Base-by-base conservation (phyloP, 1,140 invertebrate species). In the Asobara japonica region DNA sequence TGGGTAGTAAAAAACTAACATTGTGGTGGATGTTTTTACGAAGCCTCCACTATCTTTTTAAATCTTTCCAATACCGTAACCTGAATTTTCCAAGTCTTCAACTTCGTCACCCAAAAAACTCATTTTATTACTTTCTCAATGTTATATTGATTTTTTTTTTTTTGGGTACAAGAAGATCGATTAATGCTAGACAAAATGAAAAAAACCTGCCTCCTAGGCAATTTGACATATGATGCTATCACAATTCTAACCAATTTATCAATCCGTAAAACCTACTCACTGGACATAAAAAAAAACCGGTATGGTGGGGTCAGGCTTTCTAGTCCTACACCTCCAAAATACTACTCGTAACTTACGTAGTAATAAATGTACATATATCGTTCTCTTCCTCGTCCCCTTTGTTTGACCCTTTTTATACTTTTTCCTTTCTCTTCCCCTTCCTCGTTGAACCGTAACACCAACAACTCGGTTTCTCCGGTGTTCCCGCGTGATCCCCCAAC, bases 351-450 rank as follows among this genome's bases (percentile, higher is more conserved):
- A 45, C 5, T 45, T 16, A 16, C 41, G 41, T 56, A 56, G 51
- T 56, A 56, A 56, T 25, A 56, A 25, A 56, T 20, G 10, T n/a
- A 51, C 65, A 65, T 77, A 71, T 48, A 69, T 56, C 31, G 62
- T 65, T 41, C 61, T 16, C n/a, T 30, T 56, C 20, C 7, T 30
- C 10, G 45, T 60, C 30, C 64, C 22, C 64, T 72, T 65, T 72
- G 70, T 66, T 13, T 20, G 22, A 51, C 36, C 18, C 27, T 38
- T 62, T 64, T 18, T 71, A 22, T 64, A 27, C 33, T 48, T 36
- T 36, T 51, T 69, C 38, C 66, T 65, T 65, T 65, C 67, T 62
- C 33, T 13, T 25, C 41, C 51, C 36, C 60, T 33, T 20, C 38
- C 33, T 38, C 33, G 25, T 27, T 41, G 31, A 65, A 38, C 33